phyloP scores from a whole-genome alignment of 2,797 vertebrate species.

The Glyptemys insculpta region DNA sequence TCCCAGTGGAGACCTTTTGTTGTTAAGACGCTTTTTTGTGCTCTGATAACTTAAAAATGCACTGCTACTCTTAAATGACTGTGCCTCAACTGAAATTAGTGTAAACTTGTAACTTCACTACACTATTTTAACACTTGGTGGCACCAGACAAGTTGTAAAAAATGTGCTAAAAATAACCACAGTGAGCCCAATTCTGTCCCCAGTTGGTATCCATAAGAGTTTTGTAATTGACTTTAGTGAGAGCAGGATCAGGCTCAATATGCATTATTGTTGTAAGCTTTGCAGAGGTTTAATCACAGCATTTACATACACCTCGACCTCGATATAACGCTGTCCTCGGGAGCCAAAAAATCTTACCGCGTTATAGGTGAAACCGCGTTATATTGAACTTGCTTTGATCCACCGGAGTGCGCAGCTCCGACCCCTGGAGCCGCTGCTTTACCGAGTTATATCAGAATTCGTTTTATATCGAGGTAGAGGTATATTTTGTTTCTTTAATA shows the following conservation, averaged over 20 bases:
- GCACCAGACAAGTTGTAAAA: conserved; percentile 63
- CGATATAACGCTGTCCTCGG: no score
- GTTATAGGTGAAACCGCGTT: no score
- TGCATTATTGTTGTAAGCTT: not conserved
- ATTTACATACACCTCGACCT: not conserved
- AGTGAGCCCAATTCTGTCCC: not conserved
- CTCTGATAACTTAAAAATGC: not conserved
- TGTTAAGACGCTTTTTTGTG: no score
- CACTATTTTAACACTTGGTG: conserved; percentile 66
- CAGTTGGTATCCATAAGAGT: rapidly evolving
- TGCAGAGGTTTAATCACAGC: not conserved
- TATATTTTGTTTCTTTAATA: not conserved
- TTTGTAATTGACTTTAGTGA: rapidly evolving
- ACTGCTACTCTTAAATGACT: not conserved
- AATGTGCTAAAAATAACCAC: not conserved
- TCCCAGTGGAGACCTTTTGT: not conserved
- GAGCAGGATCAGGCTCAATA: not conserved
- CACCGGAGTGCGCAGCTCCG: no score
- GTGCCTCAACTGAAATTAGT: not conserved
- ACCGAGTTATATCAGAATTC: no score
- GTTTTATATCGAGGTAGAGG: no score
- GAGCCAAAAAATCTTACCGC: no score
- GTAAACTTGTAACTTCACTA: conserved; percentile 10
- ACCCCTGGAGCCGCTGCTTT: no score
- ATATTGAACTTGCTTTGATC: no score